These are phyloP conservation scores for Setipinna tenuifilis DNA, from an alignment of 2,797 vertebrate genomes.

Conservation along the genomic window DNA sequence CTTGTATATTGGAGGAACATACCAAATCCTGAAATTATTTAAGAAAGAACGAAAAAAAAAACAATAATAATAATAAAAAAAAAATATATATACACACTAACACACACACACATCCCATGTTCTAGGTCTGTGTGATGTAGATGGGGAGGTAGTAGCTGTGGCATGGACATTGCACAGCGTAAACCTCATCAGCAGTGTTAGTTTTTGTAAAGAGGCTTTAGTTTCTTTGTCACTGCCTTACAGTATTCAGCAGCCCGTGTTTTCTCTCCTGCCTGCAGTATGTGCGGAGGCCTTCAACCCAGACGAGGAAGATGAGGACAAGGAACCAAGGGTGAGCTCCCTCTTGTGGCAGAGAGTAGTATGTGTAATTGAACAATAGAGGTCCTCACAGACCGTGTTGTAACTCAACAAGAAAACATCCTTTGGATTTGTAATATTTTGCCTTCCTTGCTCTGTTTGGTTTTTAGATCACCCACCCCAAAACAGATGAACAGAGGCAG, in stretches of 20 bases:
- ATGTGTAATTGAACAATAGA: neutral
- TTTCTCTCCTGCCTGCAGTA: conserved; percentile 69
- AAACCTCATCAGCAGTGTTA: neutral
- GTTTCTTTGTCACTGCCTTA: neutral
- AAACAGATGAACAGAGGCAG: conserved; percentile 97
- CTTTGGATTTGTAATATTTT: neutral
- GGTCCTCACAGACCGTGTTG: neutral
- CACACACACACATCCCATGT: too few relatives aligned
- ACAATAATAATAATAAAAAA: too few relatives aligned
- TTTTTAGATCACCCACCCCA: conserved; percentile 92
- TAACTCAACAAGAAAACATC: neutral
- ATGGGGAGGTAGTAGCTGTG: neutral
- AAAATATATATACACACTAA: neutral
- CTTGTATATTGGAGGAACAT: neutral
- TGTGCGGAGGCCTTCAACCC: conserved; percentile 98
- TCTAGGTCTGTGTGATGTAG: neutral
- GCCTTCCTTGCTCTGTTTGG: conserved; percentile 27
- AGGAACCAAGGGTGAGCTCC: conserved; percentile 86
- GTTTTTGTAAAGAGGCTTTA: neutral
- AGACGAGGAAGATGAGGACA: conserved; percentile 96
- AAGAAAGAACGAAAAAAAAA: neutral
- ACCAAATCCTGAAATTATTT: neutral
- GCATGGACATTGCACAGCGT: neutral
- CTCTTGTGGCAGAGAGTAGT: neutral
- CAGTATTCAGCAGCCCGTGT: neutral